phyloP scores from a whole-genome alignment of 2,113 vertebrate species.

The Glaucomys volans region DNA sequence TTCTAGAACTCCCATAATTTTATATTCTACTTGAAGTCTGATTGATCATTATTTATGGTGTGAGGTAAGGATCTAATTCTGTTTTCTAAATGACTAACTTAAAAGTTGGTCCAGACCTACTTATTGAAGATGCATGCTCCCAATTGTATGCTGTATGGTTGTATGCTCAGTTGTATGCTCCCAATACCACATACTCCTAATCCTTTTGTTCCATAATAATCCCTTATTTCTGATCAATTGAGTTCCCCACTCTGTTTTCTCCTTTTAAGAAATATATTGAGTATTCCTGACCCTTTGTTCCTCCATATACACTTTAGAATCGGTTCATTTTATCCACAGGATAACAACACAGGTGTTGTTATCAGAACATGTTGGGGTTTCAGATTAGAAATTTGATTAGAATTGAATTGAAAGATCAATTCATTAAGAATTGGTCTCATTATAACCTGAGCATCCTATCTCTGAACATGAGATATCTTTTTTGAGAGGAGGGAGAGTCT shows the following conservation, averaged over 20 bases:
- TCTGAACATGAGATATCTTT: background rate
- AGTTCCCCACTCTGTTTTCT: background rate
- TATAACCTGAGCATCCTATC: background rate
- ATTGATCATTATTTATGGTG: background rate
- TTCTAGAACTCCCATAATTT: background rate
- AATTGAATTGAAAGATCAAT: background rate
- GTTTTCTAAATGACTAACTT: background rate
- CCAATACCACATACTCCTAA: background rate
- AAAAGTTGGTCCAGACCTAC: background rate
- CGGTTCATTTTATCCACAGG: background rate
- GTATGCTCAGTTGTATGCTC: background rate
- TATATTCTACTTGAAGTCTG: background rate
- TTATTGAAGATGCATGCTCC: background rate
- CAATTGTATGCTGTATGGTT: too few relatives aligned
- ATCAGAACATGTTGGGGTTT: background rate
- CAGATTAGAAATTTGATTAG: background rate
- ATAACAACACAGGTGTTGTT: background rate
- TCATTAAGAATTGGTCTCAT: slow-evolving; percentile 33
- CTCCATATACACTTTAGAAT: background rate
- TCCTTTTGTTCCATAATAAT: background rate
- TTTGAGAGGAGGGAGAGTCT: rapidly evolving
- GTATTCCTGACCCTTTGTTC: background rate
- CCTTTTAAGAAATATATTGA: background rate
- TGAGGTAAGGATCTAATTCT: background rate
- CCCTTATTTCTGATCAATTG: background rate